Evolutionary conservation across 2,797 vertebrate genomes (phyloP).

Genomic region (Coluber constrictor): DNA sequence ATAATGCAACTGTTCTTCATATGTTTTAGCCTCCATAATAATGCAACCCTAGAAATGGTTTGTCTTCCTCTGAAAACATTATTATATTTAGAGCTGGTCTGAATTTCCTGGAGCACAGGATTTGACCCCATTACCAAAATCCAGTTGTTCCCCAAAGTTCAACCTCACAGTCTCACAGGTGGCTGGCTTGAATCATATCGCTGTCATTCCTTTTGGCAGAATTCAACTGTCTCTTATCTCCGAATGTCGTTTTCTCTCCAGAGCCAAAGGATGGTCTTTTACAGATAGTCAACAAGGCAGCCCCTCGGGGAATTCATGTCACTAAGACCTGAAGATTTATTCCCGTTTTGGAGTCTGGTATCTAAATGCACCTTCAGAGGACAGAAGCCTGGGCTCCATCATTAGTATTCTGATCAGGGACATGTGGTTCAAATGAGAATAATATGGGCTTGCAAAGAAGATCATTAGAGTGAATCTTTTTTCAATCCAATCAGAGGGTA

Average conservation of each 20-base stretch:
- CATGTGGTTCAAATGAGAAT: conserved; percentile 22
- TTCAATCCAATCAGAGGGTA: background rate
- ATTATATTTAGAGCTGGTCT: background rate
- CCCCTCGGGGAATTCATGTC: background rate
- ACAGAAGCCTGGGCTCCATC: background rate
- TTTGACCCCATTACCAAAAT: background rate
- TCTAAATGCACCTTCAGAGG: background rate
- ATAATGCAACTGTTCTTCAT: background rate
- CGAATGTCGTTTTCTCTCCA: background rate
- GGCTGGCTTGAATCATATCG: background rate
- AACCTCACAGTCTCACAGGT: background rate
- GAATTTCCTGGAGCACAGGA: background rate
- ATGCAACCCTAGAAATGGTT: background rate
- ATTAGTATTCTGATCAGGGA: conserved; percentile 1
- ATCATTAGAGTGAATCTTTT: background rate
- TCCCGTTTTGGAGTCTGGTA: background rate
- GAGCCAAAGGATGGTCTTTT: background rate
- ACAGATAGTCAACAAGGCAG: background rate
- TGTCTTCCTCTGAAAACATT: background rate
- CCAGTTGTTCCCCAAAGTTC: background rate
- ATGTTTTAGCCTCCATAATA: background rate
- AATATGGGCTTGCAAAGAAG: background rate
- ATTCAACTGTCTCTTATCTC: background rate
- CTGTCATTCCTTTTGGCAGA: background rate
- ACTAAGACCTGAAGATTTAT: conserved; percentile 2